Evolutionary conservation across 2,113 vertebrate species (phyloP).

Genomic region (Hirundichthys speculiger): DNA sequence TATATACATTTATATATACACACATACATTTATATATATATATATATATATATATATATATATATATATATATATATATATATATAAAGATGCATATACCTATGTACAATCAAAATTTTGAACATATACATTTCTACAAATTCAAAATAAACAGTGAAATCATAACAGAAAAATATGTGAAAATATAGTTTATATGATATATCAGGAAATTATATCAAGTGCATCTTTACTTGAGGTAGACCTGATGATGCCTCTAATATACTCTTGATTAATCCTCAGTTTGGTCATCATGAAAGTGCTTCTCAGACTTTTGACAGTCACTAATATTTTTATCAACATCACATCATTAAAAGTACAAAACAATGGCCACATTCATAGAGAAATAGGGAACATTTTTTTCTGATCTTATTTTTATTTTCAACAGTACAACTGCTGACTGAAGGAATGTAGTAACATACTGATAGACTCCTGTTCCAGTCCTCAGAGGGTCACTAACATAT

Average conservation of each 20-base stretch:
- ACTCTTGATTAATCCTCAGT: not conserved
- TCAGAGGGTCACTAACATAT: not conserved
- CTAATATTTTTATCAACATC: no score
- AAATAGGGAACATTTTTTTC: not conserved
- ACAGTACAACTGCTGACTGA: not conserved
- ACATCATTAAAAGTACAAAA: constrained; percentile 20
- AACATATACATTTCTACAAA: no score
- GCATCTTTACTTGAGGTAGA: constrained; percentile 27
- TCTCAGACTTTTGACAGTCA: no score
- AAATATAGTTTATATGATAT: no score
- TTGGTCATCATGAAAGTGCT: no score
- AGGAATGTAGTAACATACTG: not conserved
- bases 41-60: not conserved
- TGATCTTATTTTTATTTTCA: no score
- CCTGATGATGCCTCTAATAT: constrained; percentile 6
- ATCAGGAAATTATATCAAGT: not conserved
- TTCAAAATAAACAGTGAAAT: no score
- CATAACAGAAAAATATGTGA: no score
- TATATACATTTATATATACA: not conserved
- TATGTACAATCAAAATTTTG: no score
- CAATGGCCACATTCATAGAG: not conserved
- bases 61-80: no score
- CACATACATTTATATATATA: not conserved
- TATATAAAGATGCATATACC: no score
- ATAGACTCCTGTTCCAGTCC: no score